phyloP scores from a whole-genome alignment of 2,113 vertebrate genomes.

The Meleagris gallopavo region DNA sequence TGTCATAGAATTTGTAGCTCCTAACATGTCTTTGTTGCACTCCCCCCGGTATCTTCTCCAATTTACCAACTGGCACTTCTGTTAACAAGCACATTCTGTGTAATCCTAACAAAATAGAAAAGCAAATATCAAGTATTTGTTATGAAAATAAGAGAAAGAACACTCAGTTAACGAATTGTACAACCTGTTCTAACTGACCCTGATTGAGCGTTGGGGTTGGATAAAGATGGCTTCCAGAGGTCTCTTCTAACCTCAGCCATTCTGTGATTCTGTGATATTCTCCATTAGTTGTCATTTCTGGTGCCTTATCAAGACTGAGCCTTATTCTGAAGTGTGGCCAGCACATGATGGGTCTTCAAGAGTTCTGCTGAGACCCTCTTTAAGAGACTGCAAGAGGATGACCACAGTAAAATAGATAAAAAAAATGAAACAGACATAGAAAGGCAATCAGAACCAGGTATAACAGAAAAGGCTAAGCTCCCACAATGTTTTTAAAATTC shows the following conservation, averaged over 20 bases:
- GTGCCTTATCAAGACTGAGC: accelerated
- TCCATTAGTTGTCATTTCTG: neutral
- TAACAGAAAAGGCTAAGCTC: neutral
- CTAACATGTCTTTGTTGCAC: neutral
- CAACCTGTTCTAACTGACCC: neutral
- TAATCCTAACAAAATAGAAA: neutral
- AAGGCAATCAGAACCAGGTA: neutral
- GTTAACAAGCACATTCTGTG: neutral
- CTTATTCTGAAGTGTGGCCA: neutral
- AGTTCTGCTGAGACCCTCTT: neutral
- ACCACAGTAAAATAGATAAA: neutral
- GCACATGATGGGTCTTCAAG: neutral
- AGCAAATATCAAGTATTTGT: neutral
- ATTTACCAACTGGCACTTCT: neutral
- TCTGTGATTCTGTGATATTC: neutral
- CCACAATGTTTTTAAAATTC: neutral
- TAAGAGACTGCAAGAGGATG: neutral
- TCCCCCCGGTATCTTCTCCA: neutral
- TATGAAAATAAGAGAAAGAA: neutral
- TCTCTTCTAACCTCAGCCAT: neutral
- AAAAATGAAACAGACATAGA: neutral
- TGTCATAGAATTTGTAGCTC: neutral
- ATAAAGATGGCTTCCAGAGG: neutral
- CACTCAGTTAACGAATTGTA: neutral
- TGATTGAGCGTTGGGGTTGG: neutral